Conservation (phyloP, 2,888 invertebrate genomes). For the Lamellibrachia columna region DNA sequence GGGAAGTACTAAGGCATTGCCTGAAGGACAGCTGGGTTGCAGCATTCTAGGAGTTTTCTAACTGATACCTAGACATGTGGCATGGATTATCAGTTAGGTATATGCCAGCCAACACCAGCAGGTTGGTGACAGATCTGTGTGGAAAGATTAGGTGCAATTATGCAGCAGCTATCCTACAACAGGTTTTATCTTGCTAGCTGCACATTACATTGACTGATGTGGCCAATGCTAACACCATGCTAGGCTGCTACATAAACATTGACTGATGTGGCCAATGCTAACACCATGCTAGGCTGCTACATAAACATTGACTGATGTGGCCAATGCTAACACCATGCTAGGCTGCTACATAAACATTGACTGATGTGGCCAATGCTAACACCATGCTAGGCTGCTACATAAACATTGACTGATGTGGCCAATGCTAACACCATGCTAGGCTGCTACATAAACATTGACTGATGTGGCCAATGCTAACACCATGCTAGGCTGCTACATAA, state of each 20-base stretch:
- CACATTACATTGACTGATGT: not conserved
- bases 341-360: not conserved
- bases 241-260: not conserved
- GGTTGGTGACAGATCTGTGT: not conserved
- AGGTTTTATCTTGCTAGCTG: not conserved
- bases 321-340: too few relatives aligned
- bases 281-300: too few relatives aligned
- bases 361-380: too few relatives aligned
- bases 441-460: not conserved
- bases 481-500: too few relatives aligned
- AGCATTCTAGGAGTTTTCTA: not conserved
- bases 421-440: too few relatives aligned
- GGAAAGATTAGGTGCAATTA: not conserved
- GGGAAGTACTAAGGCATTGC: not conserved
- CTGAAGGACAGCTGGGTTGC: not conserved
- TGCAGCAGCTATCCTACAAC: not conserved
- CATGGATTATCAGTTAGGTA: not conserved
- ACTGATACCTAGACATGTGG: not conserved
- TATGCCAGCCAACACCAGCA: not conserved
- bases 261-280: too few relatives aligned
- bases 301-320: not conserved
- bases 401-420: not conserved
- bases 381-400: too few relatives aligned
- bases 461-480: too few relatives aligned
- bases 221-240: too few relatives aligned